Evolutionary conservation across 2,113 vertebrate species (phyloP), one percentile per base, ranked within the genome.

Genomic region (Notiomystis cincta): DNA sequence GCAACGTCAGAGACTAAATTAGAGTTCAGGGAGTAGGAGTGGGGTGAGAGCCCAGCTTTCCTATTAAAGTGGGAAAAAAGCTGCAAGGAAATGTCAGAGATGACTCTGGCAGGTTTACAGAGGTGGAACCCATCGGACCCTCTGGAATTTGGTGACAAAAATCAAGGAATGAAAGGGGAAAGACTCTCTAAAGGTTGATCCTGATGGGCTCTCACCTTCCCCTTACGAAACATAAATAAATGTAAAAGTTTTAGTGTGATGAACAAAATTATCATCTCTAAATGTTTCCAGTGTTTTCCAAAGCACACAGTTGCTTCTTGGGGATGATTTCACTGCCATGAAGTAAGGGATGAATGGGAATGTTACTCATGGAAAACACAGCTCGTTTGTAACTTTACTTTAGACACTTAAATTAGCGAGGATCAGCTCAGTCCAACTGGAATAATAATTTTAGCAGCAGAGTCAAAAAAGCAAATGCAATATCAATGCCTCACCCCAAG

Each of bases 331-430:
- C 87, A 76, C 45, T 44, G 61, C 91, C 65, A 6, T 58, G 73
- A 67, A 87, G 66, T 28, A 42, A 67, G 47, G 4, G 28, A 53
- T 78, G 87, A 94, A 87, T 53, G 73, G 65, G 84, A 79, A 79
- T 45, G 57, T 91, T 76, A 54, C 92, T 86, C 90, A 83, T 62
- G 94, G 93, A 94, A 94, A 95, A 91, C 90, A 73, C 84, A 94
- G 84, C 73, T 91, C 87, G 24, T 72, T 87, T 83, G 40, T 48
- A 61, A 82, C 57, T 71, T 92, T 11, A 37, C 64, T 95, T 92
- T 25, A 78, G 94, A 53, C 77, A 35, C 40, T 87, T 37, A 67
- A 83, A 91, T 95, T 51, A 92, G 69, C 13, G 27, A 19, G 57
- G 87, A 94, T 92, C 89, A 76, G 40, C 65, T 89, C 69, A 11